Base-by-base conservation (phyloP, 2,888 invertebrate genomes). In the Pediacus dermestoides region DNA sequence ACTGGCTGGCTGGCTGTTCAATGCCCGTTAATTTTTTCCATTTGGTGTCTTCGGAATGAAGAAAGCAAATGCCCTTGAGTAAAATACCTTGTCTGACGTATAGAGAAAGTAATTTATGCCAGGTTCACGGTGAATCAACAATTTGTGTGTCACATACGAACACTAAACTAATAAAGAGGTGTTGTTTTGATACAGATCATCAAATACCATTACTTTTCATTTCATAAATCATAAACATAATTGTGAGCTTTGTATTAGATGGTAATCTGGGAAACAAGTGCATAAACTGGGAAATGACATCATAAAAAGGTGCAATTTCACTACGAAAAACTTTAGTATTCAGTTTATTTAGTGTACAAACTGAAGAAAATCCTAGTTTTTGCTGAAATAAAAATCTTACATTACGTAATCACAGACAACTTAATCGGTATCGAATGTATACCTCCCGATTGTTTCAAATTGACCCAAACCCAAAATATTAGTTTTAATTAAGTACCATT, bases 51-150 rank as follows among this genome's bases (percentile, higher is more conserved):
- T 38, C 27, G 38, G 28, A 35, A 37, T 38, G 34, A 52, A 48
- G 50, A 47, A 50, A 52, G 52, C 44, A 42, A 40, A 45, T 50
- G 50, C 50, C 52, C 50, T 46, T 52, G 46, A 48, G 49, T 49
- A 39, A 46, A 44, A 49, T 39, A 40, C 42, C 38, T 36, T 39
- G 44, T 44, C 48, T 40, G 40, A 46, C 30, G 34, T 44, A 42
- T 23, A 23, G 49, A 49, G 49, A 49, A 46, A 49, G 49, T 49
- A 46, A 44, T 40, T 40, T 46, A 32, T 46, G 46, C 34, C 45
- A 43, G 37, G 39, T 43, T 37, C 39, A 42, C 33, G 42, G 34
- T 44, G 38, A 28, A 46, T 45, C 39, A 42, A 42, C 38, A 35
- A 43, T 43, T 41, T 43, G 36, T 44, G 28, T 43, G 43, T 37